phyloP scores from a whole-genome alignment of 2,113 vertebrate genomes.

The Origma solitaria region DNA sequence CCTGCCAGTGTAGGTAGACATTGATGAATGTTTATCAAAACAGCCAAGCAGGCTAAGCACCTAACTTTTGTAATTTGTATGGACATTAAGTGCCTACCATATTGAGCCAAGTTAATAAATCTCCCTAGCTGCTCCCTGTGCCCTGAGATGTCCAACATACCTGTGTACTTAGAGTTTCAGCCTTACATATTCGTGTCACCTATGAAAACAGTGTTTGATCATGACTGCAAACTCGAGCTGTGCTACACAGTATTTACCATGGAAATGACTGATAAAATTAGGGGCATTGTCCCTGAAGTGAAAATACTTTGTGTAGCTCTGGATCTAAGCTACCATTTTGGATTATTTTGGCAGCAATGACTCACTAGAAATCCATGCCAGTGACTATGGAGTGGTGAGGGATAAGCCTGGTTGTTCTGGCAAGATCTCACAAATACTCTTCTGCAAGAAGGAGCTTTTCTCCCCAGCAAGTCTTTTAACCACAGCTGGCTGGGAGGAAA shows the following conservation, averaged over 20 bases:
- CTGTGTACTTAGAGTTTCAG: not conserved
- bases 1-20: not conserved
- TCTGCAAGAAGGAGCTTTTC: slow-evolving; percentile 9
- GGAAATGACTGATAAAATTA: not conserved
- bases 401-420: not conserved
- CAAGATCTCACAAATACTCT: not conserved
- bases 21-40: not conserved
- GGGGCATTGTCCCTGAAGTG: not conserved
- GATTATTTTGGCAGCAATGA: not conserved
- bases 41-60: not conserved
- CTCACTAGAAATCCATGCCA: not conserved
- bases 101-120: not conserved
- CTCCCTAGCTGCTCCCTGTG: not conserved
- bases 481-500: not conserved
- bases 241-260: not conserved
- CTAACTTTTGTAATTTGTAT: not conserved
- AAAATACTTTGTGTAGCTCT: not conserved
- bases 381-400: not conserved
- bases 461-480: not conserved
- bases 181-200: not conserved
- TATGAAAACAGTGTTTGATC: not conserved
- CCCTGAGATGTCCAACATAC: not conserved
- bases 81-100: not conserved
- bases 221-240: not conserved
- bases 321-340: not conserved